Evolutionary conservation across 2,113 vertebrate genomes (phyloP).

Genomic region (Oxyura jamaicensis): DNA sequence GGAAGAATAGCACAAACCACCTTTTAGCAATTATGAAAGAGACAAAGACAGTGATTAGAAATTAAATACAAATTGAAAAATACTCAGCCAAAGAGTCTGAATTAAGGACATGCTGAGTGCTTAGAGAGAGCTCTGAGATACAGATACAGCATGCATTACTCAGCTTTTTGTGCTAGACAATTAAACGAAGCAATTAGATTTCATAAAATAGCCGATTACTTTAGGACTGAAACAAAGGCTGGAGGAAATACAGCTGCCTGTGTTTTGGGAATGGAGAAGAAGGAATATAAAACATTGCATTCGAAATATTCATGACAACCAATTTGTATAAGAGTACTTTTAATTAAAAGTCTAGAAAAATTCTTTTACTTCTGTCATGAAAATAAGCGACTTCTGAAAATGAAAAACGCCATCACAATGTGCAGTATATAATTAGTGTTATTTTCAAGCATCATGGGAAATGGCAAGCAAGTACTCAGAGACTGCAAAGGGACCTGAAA

Average conservation of each 20-base stretch:
- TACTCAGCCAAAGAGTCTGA: neutral
- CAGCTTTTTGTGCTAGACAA: neutral
- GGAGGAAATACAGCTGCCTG: conserved; percentile 10
- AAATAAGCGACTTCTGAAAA: neutral
- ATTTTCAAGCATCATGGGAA: neutral
- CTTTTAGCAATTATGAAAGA: neutral
- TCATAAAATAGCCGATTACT: conserved; percentile 22
- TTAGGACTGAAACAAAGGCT: conserved; percentile 9
- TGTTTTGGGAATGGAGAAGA: neutral
- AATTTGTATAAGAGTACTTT: neutral
- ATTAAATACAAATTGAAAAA: neutral
- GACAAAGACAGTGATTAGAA: neutral
- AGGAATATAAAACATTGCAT: neutral
- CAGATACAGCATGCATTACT: neutral
- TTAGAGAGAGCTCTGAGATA: neutral
- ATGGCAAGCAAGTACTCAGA: neutral
- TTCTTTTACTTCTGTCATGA: neutral
- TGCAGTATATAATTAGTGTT: neutral
- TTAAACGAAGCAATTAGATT: conserved; percentile 36
- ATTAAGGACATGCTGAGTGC: neutral
- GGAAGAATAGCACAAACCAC: neutral
- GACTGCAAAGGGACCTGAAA: neutral
- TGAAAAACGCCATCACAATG: neutral
- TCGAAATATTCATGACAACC: neutral
- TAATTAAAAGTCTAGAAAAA: neutral